Base-by-base conservation (phyloP, 2,888 invertebrate species). In the Ceriagrion tenellum region DNA sequence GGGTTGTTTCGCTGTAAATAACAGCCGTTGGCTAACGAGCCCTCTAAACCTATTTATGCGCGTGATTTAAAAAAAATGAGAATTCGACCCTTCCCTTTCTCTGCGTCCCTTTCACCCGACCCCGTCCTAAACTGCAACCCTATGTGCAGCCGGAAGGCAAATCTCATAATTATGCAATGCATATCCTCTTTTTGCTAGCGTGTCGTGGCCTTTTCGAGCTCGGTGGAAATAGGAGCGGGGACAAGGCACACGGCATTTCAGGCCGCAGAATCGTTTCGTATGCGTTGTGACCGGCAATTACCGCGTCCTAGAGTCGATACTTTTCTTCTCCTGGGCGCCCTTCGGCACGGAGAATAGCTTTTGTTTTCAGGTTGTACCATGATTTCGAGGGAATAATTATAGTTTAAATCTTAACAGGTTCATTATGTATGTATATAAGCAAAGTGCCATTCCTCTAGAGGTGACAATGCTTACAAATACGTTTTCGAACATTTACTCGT, bases 1-100 rank as follows among this genome's bases (percentile, higher is more conserved):
- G 55, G 55, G 89, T 55, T 89, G 89, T 89, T 88, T 89, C 89
- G n/a, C 89, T n/a, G 89, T 89, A 89, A 89, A 89, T 89, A 55
- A 55, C 89, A 47, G n/a, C 55, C 88, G 55, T 26, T 55, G 55
- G 89, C 89, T 89, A 89, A 89, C 55, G 89, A 89, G 55, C 55
- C 55, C 89, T 89, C 89, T 89, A n/a, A 89, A 89, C 89, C 89
- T 89, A 55, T 55, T 55, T 35, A 16, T 81, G 81, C 40, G 55
- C n/a, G 47, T 89, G 47, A 16, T 35, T 81, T 55, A 35, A 35
- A 55, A 55, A 40, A 55, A 89, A n/a, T 47, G 55, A 89, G 55
- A 89, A 89, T 89, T 55, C 26, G 18, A 55, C 89, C 47, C 47
- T 89, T 89, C 89, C 55, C 55, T 89, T 89, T 55, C 26, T 16